Base-by-base conservation (phyloP, 2,113 vertebrate species). In the Mesembrinibis cayennensis region DNA sequence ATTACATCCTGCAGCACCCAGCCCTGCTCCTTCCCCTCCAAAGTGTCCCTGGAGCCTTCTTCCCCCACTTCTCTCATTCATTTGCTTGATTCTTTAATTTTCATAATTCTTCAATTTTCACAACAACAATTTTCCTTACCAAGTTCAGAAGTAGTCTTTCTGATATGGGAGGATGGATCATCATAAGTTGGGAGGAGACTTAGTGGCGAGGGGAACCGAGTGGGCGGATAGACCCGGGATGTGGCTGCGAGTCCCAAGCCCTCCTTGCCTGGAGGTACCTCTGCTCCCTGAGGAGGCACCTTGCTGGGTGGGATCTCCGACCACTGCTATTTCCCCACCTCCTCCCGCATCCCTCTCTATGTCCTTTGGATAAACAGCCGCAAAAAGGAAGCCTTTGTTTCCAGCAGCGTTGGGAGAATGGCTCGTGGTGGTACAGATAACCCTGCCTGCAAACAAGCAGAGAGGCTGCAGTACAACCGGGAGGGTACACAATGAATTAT, bases 321-420 rank as follows among this genome's bases (percentile, higher is more conserved):
- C 15, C 40, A 17, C 61, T 55, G 56, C 40, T 90, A 16, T 79
- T 87, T 76, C 45, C n/a, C 53, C 76, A 85, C 7, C 30, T 82
- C 82, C 76, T 94, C 87, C 56, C 5, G 7, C 72, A 61, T 87
- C 83, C 53, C 49, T 84, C 63, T 90, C 58, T 5, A 0, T 36
- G 65, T 83, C 23, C 79, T 90, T 73, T 59, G 85, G 45, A 82
- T 84, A 90, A 96, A 95, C 94, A 96, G 88, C 40, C 9, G 5
- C 58, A 72, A 32, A 97, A 95, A 94, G 45, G 74, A 38, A 93
- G 87, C 69, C 94, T 97, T 97, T 97, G 95, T 97, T 95, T 90
- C 42, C 89, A 53, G 89, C 76, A 72, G 42, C 6, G 0, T 26
- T 78, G 45, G 77, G 78, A 87, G 95, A 92, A 95, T 69, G 92